phyloP scores from a whole-genome alignment of 2,113 vertebrate genomes.

The Hypomesus transpacificus region DNA sequence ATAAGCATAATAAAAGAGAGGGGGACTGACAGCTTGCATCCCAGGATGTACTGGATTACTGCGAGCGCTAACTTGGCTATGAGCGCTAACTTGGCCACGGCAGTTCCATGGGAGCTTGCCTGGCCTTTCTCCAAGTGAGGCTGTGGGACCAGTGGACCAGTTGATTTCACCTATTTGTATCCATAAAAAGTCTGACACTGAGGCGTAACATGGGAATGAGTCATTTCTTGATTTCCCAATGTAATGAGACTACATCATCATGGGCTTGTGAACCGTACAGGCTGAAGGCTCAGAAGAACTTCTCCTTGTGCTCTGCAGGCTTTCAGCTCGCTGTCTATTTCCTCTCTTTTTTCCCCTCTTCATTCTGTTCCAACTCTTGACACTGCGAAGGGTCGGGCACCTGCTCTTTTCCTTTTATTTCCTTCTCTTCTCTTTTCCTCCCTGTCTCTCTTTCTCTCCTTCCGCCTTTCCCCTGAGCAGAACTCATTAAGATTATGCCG shows the following conservation, averaged over 20 bases:
- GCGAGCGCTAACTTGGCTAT: neutral
- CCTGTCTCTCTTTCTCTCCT: neutral
- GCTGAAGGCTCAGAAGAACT: too few relatives aligned
- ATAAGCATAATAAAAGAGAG: conserved; percentile 69
- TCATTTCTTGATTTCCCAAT: too few relatives aligned
- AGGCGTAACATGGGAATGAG: too few relatives aligned
- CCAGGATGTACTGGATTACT: neutral
- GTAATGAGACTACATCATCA: too few relatives aligned
- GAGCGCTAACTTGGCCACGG: neutral
- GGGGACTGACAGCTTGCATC: conserved; percentile 62
- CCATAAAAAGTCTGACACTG: too few relatives aligned
- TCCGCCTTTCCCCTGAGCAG: conserved; percentile 61
- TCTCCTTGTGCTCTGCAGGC: too few relatives aligned
- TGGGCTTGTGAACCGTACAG: too few relatives aligned
- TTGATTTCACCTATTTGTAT: too few relatives aligned
- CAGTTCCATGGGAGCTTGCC: neutral
- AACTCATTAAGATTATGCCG: conserved; percentile 85
- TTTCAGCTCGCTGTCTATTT: neutral
- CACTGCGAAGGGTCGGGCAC: conserved; percentile 36
- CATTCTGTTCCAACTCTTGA: neutral
- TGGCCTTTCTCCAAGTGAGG: neutral
- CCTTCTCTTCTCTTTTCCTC: neutral
- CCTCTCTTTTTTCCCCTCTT: neutral
- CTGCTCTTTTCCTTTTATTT: conserved; percentile 12
- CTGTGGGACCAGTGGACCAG: too few relatives aligned